Evolutionary conservation across 2,797 vertebrate genomes (phyloP), one percentile per base, ranked within the genome.

Genomic region (Staurois parvus): DNA sequence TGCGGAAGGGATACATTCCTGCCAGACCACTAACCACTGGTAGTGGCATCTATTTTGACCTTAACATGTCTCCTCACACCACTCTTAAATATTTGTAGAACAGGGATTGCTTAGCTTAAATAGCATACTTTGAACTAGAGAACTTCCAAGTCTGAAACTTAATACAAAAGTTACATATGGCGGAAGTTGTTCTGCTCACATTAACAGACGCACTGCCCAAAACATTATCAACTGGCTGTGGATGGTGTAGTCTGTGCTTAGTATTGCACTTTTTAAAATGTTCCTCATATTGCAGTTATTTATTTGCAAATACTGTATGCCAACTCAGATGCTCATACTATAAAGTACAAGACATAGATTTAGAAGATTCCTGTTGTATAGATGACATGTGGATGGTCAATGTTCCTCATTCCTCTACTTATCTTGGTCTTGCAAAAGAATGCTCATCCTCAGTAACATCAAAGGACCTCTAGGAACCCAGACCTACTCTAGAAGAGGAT

Each of bases 11-110:
- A 79, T 66, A 34, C 19, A 72, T 77, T 79, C 42, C 62, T 85
- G 52, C 29, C 24, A 73, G 76, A 81, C 79, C 79, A 37, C 67
- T 70, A 72, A 72, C 79, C 48, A 56, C 30, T 80, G 48, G 19
- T 34, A 48, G 24, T 73, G 42, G 56, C 67, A 72, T 70, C 45
- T 81, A 72, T 59, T 67, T 69, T 79, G 69, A 79, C 77, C 77
- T 69, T 70, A 72, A 30, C 79, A 56, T 68, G 48, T 42, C 70
- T 82, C 21, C 26, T 37, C 29, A 72, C 42, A 81, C n/a, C 68
- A 59, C 40, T 59, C 48, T 28, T 34, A 0, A 26, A 78, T 19
- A 37, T 32, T 79, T 79, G 77, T 21, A 80, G 42, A 80, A 12
- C 42, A 34, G 21, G 68, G 15, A 34, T 56, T 80, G 42, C 66